Base-by-base conservation (phyloP, 2,888 invertebrate species). In the Halictus ligatus region DNA sequence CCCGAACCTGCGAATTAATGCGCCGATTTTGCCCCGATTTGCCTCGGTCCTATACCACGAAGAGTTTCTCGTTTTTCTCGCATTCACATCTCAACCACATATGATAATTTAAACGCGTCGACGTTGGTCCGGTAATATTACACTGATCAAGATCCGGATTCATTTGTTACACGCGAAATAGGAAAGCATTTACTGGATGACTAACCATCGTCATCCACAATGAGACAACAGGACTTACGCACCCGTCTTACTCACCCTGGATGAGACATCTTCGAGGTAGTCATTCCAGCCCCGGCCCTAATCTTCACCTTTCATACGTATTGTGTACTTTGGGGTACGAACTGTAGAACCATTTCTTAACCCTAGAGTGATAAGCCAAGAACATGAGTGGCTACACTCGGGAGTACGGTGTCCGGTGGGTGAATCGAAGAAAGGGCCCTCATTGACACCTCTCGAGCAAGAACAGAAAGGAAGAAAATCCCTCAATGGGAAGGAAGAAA, bases 1-100 rank as follows among this genome's bases (percentile, higher is more conserved):
- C 29, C 29, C 71, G 21, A n/a, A 71, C 40, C 40, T 43, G 40
- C 71, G 71, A 43, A 43, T 71, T 71, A 43, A 71, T 71, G 71
- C 12, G 43, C 10, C 71, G 71, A n/a, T 43, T 71, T 43, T 43
- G 71, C 21, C 43, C 43, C 43, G 71, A 43, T 43, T 13, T 13
- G 13, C 43, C 71, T 5, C 40, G 71, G 13, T 43, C 10, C 40
- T 0, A 6, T 13, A 12, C 6, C 21, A 13, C 40, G 21, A 71
- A 13, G 0, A 6, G 13, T 10, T 43, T n/a, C 43, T 1, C 71
- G 40, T 40, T 71, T 13, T 43, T 71, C 35, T 35, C 35, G 35
- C 35, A 35, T 35, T 35, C 35, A 2, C 3, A 35, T 35, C 3
- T 35, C 35, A 35, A 35, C 35, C 35, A 35, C 35, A 2, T 35